Percentiles rank a stretch among this genome's conserved stretches.
These are phyloP conservation scores for Hystrix brachyura DNA, from an alignment of 2,113 vertebrate species.

Conservation along the genomic window DNA sequence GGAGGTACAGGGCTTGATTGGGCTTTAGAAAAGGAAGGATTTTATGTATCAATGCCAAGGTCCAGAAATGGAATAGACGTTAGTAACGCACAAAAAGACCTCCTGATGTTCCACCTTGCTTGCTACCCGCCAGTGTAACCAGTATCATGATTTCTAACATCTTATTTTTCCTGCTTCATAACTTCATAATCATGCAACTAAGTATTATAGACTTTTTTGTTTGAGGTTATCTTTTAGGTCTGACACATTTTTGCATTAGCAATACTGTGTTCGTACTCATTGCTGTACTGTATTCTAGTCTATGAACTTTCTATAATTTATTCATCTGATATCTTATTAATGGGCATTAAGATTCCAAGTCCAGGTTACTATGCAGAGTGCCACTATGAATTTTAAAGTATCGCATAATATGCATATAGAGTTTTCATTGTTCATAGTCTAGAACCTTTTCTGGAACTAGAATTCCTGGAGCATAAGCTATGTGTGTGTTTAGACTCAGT, in stretches of 20 bases:
- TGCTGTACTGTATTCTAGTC: neutral
- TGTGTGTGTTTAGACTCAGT: neutral
- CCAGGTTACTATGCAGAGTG: neutral
- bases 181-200: neutral
- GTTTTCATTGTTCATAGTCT: neutral
- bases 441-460: neutral
- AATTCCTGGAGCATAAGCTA: neutral
- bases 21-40: neutral
- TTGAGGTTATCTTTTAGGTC: neutral
- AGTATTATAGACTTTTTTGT: neutral
- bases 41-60: neutral
- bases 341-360: neutral
- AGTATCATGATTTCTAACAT: neutral
- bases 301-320: neutral
- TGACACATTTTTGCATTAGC: neutral
- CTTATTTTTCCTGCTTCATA: neutral
- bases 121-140: neutral
- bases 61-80: neutral
- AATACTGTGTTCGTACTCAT: neutral
- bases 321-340: neutral
- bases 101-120: neutral
- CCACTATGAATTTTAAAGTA: neutral
- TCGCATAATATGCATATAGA: too few species aligned
- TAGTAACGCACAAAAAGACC: rapidly evolving
- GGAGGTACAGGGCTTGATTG: neutral